Evolutionary conservation across 2,888 invertebrate genomes (phyloP), one percentile per base, ranked within the genome.

Genomic region (Sinodicranocentrus sp.): DNA sequence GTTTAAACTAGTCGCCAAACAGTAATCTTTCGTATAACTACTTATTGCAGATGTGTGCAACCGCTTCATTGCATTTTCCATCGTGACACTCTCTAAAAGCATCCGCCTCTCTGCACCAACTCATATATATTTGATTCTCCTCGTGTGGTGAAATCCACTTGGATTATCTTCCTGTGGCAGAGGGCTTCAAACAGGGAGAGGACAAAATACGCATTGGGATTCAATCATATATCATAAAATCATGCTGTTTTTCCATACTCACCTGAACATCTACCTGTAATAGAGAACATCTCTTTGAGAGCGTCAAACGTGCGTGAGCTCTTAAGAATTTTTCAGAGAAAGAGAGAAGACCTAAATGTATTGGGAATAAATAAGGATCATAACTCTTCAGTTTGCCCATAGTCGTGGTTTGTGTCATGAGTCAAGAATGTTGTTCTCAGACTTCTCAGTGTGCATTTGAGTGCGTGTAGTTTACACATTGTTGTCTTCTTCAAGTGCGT

Each of bases 341-440:
- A 43, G 25, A 15, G 23, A 8, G 67, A 43, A 43, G 21, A 68
- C 44, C 44, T 23, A 44, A n/a, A 44, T 68, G 39, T 59, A 57
- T 72, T 72, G 15, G 43, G 44, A 39, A 59, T 59, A 72, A 72
- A 72, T 72, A 72, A 59, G 43, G 39, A 71, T 71, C 17, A 54
- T 54, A 17, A 71, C 28, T n/a, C 44, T 13, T 71, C 70, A 70
- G 1, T 8, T 10, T 70, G 54, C 13, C 43, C 28, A 28, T n/a
- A 70, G 19, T 70, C 17, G 70, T 28, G 28, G 10, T 70, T 28
- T 52, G 71, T 52, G 71, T 54, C 52, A 54, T 71, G 54, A 71
- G 17, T 13, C 43, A 68, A 44, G 44, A 71, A 71, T 71, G 57
- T 52, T 54, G 39, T 59, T 59, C 1, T 59, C 25, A 19, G 54